phyloP scores from a whole-genome alignment of 2,888 invertebrate genomes.

The Tenodera sinensis region DNA sequence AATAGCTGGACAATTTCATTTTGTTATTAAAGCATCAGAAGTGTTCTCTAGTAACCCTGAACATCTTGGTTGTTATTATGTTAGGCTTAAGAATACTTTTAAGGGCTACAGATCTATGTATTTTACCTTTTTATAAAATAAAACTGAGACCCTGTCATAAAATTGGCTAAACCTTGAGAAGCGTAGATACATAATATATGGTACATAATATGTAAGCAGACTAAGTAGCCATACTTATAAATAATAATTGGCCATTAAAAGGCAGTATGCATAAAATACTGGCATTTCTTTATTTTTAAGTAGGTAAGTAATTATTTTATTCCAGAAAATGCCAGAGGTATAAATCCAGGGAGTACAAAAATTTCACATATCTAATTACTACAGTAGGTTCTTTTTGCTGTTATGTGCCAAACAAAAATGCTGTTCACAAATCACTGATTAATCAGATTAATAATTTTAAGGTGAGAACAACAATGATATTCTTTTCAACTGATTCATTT shows the following conservation, averaged over 20 bases:
- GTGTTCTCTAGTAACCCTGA: background rate
- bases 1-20: conserved; percentile 6
- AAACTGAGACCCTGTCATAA: background rate
- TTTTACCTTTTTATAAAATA: background rate
- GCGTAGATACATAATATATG: background rate
- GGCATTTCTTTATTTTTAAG: background rate
- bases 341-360: background rate
- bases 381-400: background rate
- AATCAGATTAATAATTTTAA: background rate
- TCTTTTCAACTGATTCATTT: too few species aligned
- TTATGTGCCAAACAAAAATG: background rate
- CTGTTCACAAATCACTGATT: background rate
- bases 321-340: background rate
- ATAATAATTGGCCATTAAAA: background rate
- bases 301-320: background rate
- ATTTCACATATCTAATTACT: background rate
- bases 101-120: background rate
- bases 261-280: background rate
- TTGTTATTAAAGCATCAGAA: background rate
- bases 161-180: background rate
- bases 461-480: background rate
- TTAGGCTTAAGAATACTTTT: background rate
- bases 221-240: background rate
- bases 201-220: background rate
- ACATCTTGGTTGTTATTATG: background rate